Evolutionary conservation across 2,113 vertebrate genomes (phyloP).

Genomic region (Proteles cristata): DNA sequence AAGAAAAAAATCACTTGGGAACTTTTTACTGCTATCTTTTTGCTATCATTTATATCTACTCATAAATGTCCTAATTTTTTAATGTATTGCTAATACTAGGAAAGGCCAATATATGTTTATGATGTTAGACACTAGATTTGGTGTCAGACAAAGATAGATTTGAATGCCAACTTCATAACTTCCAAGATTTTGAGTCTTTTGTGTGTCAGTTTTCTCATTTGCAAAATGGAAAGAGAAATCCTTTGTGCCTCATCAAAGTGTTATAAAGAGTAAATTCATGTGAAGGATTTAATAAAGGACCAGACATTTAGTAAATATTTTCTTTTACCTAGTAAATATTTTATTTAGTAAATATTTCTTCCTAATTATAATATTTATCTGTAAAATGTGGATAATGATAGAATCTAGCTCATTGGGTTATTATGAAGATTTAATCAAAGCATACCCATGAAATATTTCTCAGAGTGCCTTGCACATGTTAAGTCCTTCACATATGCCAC

Average conservation of each 20-base stretch:
- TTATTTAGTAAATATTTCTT: not conserved
- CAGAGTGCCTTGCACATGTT: not conserved
- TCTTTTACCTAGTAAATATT: not conserved
- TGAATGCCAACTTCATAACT: not conserved
- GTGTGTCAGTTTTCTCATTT: not conserved
- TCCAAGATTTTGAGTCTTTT: not conserved
- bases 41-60: not conserved
- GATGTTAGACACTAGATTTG: not conserved
- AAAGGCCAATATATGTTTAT: not conserved
- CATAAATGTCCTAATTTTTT: not conserved
- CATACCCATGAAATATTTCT: not conserved
- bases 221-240: not conserved
- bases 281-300: not conserved
- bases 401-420: not conserved
- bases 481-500: not conserved
- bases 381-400: not conserved
- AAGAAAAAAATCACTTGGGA: not conserved
- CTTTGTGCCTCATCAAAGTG: not conserved
- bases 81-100: not conserved
- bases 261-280: not conserved
- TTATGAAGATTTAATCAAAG: not conserved
- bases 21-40: not conserved
- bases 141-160: not conserved
- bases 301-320: not conserved
- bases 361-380: conserved; percentile 3